A percentile compares a stretch with the other conserved stretches of the same genome.
phyloP scores from a whole-genome alignment of 1,140 invertebrate species.

The Dinothrombium tinctorium region DNA sequence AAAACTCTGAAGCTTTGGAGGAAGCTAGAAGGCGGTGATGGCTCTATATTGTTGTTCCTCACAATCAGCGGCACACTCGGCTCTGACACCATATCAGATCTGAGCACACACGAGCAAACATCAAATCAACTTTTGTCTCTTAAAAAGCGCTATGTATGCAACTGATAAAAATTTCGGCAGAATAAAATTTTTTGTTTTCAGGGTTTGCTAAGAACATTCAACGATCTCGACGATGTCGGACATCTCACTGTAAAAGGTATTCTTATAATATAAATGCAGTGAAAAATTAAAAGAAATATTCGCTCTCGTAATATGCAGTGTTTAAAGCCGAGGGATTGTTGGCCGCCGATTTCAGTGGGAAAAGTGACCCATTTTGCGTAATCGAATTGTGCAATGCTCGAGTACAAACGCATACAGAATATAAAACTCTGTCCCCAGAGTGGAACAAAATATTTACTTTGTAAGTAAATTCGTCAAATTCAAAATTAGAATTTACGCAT shows the following conservation, averaged over 20 bases:
- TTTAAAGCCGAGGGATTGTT: conserved; percentile 66
- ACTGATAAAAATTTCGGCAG: too few species aligned
- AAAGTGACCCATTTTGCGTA: conserved; percentile 84
- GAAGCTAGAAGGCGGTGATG: conserved; percentile 64
- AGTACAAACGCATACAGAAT: conserved; percentile 92
- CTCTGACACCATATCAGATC: conserved; percentile 26
- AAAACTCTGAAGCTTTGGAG: conserved; percentile 69
- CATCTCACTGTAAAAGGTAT: conserved; percentile 25
- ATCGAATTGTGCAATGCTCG: conserved; percentile 79
- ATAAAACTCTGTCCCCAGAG: conserved; percentile 80
- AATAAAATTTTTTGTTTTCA: too few species aligned
- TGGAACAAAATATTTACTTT: conserved; percentile 99
- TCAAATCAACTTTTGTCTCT: conserved; percentile 38
- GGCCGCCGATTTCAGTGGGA: conserved; percentile 66
- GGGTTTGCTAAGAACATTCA: conserved; percentile 21
- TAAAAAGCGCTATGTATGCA: conserved; percentile 45
- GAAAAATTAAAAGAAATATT: not conserved
- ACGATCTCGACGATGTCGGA: conserved; percentile 22
- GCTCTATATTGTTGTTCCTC: conserved; percentile 60
- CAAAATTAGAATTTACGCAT: too few species aligned
- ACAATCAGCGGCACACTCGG: conserved; percentile 85
- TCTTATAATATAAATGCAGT: not conserved
- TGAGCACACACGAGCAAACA: conserved; percentile 57
- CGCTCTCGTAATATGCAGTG: conserved; percentile 28
- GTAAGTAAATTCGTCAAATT: conserved; percentile 38